These are phyloP conservation scores for Acridotheres tristis DNA, from an alignment of 2,797 vertebrate species.

Conservation along the genomic window DNA sequence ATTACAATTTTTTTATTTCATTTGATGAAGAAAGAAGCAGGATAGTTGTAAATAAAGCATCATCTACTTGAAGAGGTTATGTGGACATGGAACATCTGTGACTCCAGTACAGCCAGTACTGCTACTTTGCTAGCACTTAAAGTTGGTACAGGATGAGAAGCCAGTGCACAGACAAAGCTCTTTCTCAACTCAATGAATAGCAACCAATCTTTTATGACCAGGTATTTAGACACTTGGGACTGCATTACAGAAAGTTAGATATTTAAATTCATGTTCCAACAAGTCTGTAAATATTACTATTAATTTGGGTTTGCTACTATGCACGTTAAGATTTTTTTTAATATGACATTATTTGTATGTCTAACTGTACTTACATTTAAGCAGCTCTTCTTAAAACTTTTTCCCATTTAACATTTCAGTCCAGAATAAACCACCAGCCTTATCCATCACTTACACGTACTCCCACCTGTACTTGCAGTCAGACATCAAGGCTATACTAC, in stretches of 20 bases:
- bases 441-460: background rate
- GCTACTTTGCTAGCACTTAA: background rate
- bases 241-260: background rate
- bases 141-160: background rate
- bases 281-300: background rate
- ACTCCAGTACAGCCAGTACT: background rate
- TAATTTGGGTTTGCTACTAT: background rate
- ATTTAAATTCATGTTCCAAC: background rate
- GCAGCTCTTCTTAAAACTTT: background rate
- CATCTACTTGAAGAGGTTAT: background rate
- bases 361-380: background rate
- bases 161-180: background rate
- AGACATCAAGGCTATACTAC: background rate
- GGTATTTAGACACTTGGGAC: background rate
- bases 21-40: background rate
- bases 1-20: background rate
- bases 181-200: background rate
- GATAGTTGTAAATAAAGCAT: background rate
- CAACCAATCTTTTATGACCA: background rate
- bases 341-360: background rate
- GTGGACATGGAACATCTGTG: background rate
- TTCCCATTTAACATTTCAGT: background rate
- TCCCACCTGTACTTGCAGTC: background rate
- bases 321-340: background rate
- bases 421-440: background rate